phyloP scores from a whole-genome alignment of 2,113 vertebrate genomes.

The Rousettus leschenaultii region DNA sequence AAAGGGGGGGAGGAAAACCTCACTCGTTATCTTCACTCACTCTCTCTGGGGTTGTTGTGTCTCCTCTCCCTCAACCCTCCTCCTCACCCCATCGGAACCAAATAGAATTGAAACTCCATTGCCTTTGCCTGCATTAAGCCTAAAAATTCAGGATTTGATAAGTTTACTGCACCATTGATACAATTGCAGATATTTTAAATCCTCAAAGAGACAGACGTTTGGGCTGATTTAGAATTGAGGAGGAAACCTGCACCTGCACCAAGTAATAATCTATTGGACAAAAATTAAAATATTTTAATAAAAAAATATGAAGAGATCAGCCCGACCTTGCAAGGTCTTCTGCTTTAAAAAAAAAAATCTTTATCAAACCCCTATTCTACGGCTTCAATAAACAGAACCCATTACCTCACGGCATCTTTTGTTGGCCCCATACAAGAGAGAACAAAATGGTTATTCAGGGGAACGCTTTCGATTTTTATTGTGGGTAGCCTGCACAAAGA shows the following conservation, averaged over 20 bases:
- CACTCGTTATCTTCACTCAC: neutral
- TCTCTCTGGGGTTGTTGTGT: neutral
- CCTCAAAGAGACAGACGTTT: constrained; percentile 83
- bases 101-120: constrained; percentile 31
- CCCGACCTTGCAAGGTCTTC: constrained; percentile 92
- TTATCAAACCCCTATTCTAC: constrained; percentile 99
- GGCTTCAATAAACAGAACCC: constrained; percentile 98
- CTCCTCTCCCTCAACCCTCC: neutral
- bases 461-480: constrained; percentile 99
- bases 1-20: neutral
- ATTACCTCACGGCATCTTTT: constrained; percentile 99
- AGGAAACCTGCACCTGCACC: constrained; percentile 80
- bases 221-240: constrained; percentile 76
- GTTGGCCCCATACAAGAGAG: constrained; percentile 99
- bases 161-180: constrained; percentile 70
- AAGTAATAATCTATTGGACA: constrained; percentile 82
- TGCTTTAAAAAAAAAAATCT: constrained; percentile 93
- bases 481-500: constrained; percentile 99
- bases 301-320: constrained; percentile 86
- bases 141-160: constrained; percentile 62
- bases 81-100: constrained; percentile 26
- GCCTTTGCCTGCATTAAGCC: constrained; percentile 42
- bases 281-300: constrained; percentile 77
- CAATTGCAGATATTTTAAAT: constrained; percentile 59
- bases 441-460: constrained; percentile 99